These are phyloP conservation scores for Spilarctia lutea DNA, from an alignment of 2,888 invertebrate genomes.

Conservation along the genomic window DNA sequence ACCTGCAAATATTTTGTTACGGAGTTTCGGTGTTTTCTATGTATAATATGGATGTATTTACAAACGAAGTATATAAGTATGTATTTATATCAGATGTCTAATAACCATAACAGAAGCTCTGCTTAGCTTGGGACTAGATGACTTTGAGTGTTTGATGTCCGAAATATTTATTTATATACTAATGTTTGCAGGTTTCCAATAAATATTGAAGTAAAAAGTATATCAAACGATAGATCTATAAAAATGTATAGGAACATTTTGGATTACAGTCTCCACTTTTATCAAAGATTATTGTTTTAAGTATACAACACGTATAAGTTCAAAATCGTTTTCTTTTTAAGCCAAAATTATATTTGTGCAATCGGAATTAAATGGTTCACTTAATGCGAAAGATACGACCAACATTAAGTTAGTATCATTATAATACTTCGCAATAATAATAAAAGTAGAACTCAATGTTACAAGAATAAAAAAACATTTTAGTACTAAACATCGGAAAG, in stretches of 20 bases:
- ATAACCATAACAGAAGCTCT: too few relatives aligned
- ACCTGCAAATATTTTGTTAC: too few relatives aligned
- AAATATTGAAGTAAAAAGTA: background rate
- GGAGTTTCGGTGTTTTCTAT: too few relatives aligned
- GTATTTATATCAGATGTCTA: too few relatives aligned
- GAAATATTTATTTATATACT: too few relatives aligned
- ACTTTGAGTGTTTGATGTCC: too few relatives aligned
- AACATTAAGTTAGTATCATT: conserved; percentile 8
- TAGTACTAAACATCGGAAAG: conserved; percentile 72
- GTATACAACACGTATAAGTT: too few relatives aligned
- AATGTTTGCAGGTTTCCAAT: background rate
- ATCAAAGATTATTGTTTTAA: too few relatives aligned
- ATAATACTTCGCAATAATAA: conserved; percentile 47
- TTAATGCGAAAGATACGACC: background rate
- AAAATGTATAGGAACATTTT: background rate
- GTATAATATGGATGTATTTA: too few relatives aligned
- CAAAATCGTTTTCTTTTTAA: too few relatives aligned
- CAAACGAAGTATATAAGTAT: too few relatives aligned
- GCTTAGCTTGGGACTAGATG: too few relatives aligned
- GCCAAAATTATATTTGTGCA: background rate
- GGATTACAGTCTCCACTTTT: background rate
- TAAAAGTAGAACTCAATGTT: conserved; percentile 44
- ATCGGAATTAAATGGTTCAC: background rate
- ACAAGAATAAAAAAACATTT: conserved; percentile 68
- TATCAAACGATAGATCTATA: background rate